Conservation (phyloP, 2,888 invertebrate genomes). For the Dichetophora obliterata region DNA sequence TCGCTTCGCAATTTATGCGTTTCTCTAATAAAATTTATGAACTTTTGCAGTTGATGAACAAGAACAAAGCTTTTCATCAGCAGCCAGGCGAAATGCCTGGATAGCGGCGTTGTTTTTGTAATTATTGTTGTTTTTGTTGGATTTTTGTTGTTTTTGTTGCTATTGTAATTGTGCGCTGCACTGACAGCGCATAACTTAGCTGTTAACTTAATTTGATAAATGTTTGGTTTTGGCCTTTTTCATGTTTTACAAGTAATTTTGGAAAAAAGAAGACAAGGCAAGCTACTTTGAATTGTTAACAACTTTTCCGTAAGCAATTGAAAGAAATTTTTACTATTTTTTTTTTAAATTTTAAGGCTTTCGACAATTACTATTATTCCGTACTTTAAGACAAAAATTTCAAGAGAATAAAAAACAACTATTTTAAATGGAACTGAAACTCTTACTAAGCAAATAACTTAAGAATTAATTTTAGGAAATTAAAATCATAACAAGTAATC, state of each 20-base stretch:
- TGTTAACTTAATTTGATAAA: conserved; percentile 30
- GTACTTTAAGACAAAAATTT: too few relatives aligned
- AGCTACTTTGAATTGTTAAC: too few relatives aligned
- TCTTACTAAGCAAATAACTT: too few relatives aligned
- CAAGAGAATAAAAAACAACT: too few relatives aligned
- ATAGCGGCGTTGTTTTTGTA: not conserved
- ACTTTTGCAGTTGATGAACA: conserved; percentile 40
- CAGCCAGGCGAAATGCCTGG: conserved; percentile 14
- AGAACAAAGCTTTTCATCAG: conserved; percentile 35
- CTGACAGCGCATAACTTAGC: conserved; percentile 17
- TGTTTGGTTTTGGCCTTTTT: conserved; percentile 2
- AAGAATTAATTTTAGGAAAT: too few relatives aligned
- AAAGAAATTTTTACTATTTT: too few relatives aligned
- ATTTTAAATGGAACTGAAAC: too few relatives aligned
- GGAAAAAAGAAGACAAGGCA: too few relatives aligned
- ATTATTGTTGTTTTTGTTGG: not conserved
- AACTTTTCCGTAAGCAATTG: too few relatives aligned
- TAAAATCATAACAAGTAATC: too few relatives aligned
- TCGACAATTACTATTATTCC: too few relatives aligned
- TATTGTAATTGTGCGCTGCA: conserved; percentile 1
- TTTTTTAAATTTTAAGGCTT: too few relatives aligned
- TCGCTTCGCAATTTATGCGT: conserved; percentile 39
- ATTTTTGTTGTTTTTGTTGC: conserved; percentile 10
- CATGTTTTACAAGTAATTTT: not conserved
- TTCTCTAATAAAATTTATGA: conserved; percentile 42